Conservation (phyloP, 2,113 vertebrate genomes). For the Barbus barbus region DNA sequence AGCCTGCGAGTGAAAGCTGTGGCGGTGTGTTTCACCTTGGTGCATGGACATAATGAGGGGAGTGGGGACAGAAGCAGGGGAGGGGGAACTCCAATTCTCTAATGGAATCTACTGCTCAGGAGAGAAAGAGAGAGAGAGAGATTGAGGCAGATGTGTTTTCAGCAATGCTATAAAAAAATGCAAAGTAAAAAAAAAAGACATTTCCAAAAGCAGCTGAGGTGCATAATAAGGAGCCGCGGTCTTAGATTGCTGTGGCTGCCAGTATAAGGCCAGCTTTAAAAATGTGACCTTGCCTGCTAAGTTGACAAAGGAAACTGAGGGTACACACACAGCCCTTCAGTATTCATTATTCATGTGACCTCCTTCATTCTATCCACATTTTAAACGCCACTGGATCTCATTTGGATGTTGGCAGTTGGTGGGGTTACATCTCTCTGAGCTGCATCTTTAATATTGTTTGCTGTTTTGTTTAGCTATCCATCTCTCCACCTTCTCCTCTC, state of each 20-base stretch:
- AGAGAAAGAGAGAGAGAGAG: not conserved
- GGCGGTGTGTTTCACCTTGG: conserved; percentile 42
- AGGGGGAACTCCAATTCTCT: conserved; percentile 53
- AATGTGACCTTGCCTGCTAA: conserved; percentile 63
- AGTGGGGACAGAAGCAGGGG: conserved; percentile 49
- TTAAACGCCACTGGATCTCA: conserved; percentile 59
- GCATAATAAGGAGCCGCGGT: conserved; percentile 53
- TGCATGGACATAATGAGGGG: conserved; percentile 48
- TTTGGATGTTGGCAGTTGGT: conserved; percentile 59
- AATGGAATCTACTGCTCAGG: conserved; percentile 49
- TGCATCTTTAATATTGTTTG: conserved; percentile 59
- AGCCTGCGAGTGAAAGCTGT: conserved; percentile 25
- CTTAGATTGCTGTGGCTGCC: conserved; percentile 39
- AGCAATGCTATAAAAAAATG: conserved; percentile 43
- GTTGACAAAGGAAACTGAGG: conserved; percentile 55
- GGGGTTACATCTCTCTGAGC: conserved; percentile 43
- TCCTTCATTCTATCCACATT: conserved; percentile 60
- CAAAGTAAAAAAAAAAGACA: no score
- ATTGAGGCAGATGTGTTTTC: conserved; percentile 34
- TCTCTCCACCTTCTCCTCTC: conserved; percentile 15
- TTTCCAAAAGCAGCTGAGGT: conserved; percentile 48
- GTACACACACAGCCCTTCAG: not conserved
- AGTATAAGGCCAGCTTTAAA: conserved; percentile 49
- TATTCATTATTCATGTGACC: conserved; percentile 59
- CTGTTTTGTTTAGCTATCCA: conserved; percentile 41